Percentiles rank a stretch among this genome's conserved stretches.
Evolutionary conservation across 2,113 vertebrate genomes (phyloP).

Genomic region (Synodontis membranacea): DNA sequence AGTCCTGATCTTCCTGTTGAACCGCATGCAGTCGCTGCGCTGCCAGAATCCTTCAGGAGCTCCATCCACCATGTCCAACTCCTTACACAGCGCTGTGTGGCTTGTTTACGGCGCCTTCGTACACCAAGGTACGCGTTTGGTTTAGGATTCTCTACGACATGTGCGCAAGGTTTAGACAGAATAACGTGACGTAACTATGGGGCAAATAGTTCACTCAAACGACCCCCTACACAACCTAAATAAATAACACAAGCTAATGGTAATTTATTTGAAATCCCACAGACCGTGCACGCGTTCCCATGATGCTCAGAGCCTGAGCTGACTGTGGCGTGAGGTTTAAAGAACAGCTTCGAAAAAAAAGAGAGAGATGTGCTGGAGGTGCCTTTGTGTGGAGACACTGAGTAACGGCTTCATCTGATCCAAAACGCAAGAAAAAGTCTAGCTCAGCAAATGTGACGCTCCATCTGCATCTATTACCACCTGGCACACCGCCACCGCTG

Average conservation of each 20-base stretch:
- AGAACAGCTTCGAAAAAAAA: not conserved
- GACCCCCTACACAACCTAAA: too few species aligned
- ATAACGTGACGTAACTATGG: too few species aligned
- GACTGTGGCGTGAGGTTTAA: not conserved
- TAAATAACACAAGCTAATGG: too few species aligned
- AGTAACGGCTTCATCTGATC: constrained; percentile 41
- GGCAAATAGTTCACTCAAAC: too few species aligned
- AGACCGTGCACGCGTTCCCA: not conserved
- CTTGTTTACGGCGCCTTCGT: constrained; percentile 95
- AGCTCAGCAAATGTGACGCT: constrained; percentile 48
- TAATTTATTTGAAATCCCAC: not conserved
- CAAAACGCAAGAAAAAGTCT: constrained; percentile 44
- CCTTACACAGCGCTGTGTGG: constrained; percentile 94
- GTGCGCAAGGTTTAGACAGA: too few species aligned
- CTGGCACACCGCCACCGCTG: constrained; percentile 59
- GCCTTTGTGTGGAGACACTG: constrained; percentile 51
- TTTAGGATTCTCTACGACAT: too few species aligned
- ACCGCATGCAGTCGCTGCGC: constrained; percentile 86
- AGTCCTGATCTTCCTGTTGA: constrained; percentile 92
- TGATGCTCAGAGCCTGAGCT: not conserved
- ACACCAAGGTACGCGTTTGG: constrained; percentile 89
- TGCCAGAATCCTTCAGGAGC: constrained; percentile 69
- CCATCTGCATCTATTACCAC: constrained; percentile 52
- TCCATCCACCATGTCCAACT: constrained; percentile 72
- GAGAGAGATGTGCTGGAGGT: constrained; percentile 37